phyloP scores from a whole-genome alignment of 1,140 invertebrate genomes.

The Diuraphis noxia region DNA sequence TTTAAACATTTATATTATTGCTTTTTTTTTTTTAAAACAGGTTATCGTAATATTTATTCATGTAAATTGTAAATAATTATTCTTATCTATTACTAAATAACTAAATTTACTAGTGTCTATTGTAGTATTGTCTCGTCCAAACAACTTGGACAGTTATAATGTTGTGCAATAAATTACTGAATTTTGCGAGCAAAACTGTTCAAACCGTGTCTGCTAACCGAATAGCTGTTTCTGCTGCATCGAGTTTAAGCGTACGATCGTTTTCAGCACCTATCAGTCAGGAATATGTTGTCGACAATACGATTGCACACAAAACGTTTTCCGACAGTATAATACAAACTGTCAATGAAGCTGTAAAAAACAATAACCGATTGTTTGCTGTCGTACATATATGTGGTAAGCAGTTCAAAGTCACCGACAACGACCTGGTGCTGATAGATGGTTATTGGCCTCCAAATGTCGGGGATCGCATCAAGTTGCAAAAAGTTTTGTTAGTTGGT shows the following conservation, averaged over 20 bases:
- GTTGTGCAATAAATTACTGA: conserved; percentile 26
- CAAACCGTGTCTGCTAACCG: neutral
- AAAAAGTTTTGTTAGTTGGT: conserved; percentile 83
- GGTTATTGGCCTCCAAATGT: conserved; percentile 81
- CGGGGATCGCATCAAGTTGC: conserved; percentile 80
- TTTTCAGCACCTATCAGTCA: neutral
- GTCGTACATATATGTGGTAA: conserved; percentile 80
- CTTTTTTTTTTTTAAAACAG: neutral
- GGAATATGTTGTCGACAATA: conserved; percentile 37
- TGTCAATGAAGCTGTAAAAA: conserved; percentile 56
- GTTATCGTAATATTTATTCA: neutral
- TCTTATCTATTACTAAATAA: neutral
- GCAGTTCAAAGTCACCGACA: conserved; percentile 85
- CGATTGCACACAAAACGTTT: neutral
- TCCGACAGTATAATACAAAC: conserved; percentile 65
- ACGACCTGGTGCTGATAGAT: conserved; percentile 82
- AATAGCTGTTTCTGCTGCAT: neutral
- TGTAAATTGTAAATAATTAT: no score
- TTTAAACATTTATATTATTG: neutral
- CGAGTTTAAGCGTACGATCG: neutral
- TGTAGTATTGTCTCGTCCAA: no score
- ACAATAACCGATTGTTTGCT: conserved; percentile 80
- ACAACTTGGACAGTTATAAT: neutral
- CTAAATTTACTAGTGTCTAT: neutral
- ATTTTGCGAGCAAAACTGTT: neutral